phyloP scores from a whole-genome alignment of 2,888 invertebrate genomes.

The Cryptocheilus praepositus region DNA sequence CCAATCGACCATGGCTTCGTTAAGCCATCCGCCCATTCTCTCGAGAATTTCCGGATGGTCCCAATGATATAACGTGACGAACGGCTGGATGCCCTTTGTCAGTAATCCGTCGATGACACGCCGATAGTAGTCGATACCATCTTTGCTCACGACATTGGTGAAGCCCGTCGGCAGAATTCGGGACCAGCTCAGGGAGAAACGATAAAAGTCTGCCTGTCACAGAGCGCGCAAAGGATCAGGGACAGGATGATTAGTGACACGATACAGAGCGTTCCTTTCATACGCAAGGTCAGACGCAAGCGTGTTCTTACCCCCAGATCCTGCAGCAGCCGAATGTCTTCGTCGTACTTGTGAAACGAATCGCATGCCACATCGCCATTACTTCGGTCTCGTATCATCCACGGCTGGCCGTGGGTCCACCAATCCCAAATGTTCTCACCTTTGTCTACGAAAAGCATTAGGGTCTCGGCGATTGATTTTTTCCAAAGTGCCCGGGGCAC shows the following conservation, averaged over 20 bases:
- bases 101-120: constrained; percentile 78
- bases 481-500: too few relatives aligned
- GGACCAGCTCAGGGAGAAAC: constrained; percentile 82
- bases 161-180: constrained; percentile 81
- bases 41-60: constrained; percentile 79
- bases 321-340: constrained; percentile 62
- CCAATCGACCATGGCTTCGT: constrained; percentile 78
- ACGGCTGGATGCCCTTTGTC: constrained; percentile 77
- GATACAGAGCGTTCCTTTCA: constrained; percentile 13
- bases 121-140: constrained; percentile 81
- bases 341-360: constrained; percentile 82
- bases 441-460: constrained; percentile 33
- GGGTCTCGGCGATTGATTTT: too few relatives aligned
- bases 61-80: constrained; percentile 82
- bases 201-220: constrained; percentile 67
- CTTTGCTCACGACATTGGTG: constrained; percentile 76
- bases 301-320: constrained; percentile 42
- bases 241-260: constrained; percentile 1
- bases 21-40: constrained; percentile 82
- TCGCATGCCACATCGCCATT: constrained; percentile 83
- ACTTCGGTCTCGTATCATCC: constrained; percentile 77
- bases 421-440: constrained; percentile 78
- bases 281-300: constrained; percentile 4
- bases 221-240: constrained; percentile 9
- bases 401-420: constrained; percentile 75